Evolutionary conservation across 2,888 invertebrate species (phyloP), one percentile per base, ranked within the genome.

Genomic region (Meteorus cinctellus): DNA sequence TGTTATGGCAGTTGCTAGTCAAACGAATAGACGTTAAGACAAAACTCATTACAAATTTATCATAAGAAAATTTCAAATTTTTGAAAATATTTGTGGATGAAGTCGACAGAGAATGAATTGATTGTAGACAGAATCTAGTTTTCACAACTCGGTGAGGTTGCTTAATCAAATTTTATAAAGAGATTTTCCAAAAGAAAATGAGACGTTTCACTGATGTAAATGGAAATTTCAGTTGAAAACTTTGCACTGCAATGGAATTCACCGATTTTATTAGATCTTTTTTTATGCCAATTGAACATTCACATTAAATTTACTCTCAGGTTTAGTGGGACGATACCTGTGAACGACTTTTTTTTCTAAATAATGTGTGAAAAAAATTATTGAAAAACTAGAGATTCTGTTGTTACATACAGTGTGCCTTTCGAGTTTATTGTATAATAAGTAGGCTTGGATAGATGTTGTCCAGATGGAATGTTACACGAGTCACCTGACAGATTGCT

Each of bases 1-100:
- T 63, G 31, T 31, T 34, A 63, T 29, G 2, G 31, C 16, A 31
- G 63, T 63, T 63, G 27, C 63, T 63, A 63, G 63, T 63, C 63
- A 63, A 63, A n/a, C 27, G 12, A 63, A 29, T 34, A 63, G 63
- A 16, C 16, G 8, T 29, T 63, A 63, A 14, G 29, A 63, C 27
- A 10, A 59, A 59, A 24, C 12, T 59, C 27, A 59, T 19, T n/a
- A 59, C 27, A 62, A 48, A 14, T 45, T 45, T 10, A 45, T 10
- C 10, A 3, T 45, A 12, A 12, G 10, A 1, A 14, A 45, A 45
- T 10, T 12, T 45, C 12, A 2, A 45, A 24, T 45, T 12, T 45
- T 45, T 45, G 2, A 45, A 12, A 12, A 45, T 45, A 45, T 45
- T 45, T 10, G 10, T 45, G 12, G 12, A 14, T 45, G 12, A 45